Percentiles rank a stretch among this genome's conserved stretches.
phyloP scores from a whole-genome alignment of 2,113 vertebrate genomes.

The Percopsis transmontana region DNA sequence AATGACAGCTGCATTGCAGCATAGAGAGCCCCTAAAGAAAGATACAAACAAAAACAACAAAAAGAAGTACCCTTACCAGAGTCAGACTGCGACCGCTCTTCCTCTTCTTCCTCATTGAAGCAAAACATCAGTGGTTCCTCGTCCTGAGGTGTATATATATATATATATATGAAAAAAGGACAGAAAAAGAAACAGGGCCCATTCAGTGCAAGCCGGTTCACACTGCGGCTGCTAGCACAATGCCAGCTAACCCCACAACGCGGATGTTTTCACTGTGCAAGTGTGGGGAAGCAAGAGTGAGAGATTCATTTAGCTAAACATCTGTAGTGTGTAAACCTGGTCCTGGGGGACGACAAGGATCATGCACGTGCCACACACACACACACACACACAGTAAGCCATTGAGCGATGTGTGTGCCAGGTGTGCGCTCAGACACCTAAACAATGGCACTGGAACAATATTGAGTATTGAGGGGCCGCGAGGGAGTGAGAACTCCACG shows the following conservation, averaged over 20 bases:
- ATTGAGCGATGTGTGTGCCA: slow-evolving; percentile 48
- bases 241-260: not conserved
- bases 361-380: slow-evolving; percentile 42
- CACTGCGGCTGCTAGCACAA: not conserved
- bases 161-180: not conserved
- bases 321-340: slow-evolving; percentile 54
- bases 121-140: slow-evolving; percentile 69
- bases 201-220: slow-evolving; percentile 25
- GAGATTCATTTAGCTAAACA: slow-evolving; percentile 56
- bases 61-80: slow-evolving; percentile 43
- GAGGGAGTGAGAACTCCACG: slow-evolving; percentile 1
- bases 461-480: slow-evolving; percentile 36
- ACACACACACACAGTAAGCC: slow-evolving; percentile 38
- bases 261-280: slow-evolving; percentile 20
- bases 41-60: too few relatives aligned
- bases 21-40: too few relatives aligned
- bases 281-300: slow-evolving; percentile 10
- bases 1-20: too few relatives aligned
- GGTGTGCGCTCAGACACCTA: slow-evolving; percentile 61
- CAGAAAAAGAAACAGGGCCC: slow-evolving; percentile 35
- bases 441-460: slow-evolving; percentile 56
- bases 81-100: slow-evolving; percentile 45
- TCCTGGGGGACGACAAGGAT: slow-evolving; percentile 43
- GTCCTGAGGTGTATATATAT: slow-evolving; percentile 30
- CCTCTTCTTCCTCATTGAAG: slow-evolving; percentile 62